Evolutionary conservation across 2,888 invertebrate species (phyloP), one percentile per base, ranked within the genome.

Genomic region (Chrysolina americana): DNA sequence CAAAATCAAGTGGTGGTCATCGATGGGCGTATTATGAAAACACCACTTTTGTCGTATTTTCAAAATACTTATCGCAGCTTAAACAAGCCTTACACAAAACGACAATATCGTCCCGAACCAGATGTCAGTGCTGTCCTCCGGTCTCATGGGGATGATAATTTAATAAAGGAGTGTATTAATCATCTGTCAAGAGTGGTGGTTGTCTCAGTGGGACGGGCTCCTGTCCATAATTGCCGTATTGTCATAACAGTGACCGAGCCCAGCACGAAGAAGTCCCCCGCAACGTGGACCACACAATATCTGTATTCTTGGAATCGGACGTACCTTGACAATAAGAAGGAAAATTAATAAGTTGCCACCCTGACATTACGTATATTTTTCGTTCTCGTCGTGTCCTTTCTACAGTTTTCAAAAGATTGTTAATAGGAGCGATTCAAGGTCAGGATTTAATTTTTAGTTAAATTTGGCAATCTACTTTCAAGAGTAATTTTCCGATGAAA

Each of bases 141-240:
- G 70, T 74, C 78, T 81, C 83, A 77, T 73, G 82, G 85, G 86
- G 86, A 84, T 87, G 87, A 87, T 87, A 86, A 87, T 87, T 87
- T 86, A 87, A 87, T 87, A 87, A 87, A 84, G 84, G 80, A 82
- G 83, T 80, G 80, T 86, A 87, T 87, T 87, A 87, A 87, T 87
- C 87, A 87, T 85, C 83, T 87, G 87, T 86, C 87, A 84, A n/a
- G 81, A 82, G 70, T 77, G 79, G 81, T 83, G 83, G 84, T 75
- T 83, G 84, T 83, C 85, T 81, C 84, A 84, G 85, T 86, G 85
- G 87, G 87, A 82, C 81, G 85, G 82, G 82, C 85, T 85, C 81
- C 84, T 83, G 85, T 84, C 85, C 81, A 83, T 87, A 87, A 87
- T 87, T 87, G 87, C 85, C 83, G 85, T 85, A 87, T 87, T 87